Evolutionary conservation across 2,113 vertebrate species (phyloP).

Genomic region (Salvelinus alpinus): DNA sequence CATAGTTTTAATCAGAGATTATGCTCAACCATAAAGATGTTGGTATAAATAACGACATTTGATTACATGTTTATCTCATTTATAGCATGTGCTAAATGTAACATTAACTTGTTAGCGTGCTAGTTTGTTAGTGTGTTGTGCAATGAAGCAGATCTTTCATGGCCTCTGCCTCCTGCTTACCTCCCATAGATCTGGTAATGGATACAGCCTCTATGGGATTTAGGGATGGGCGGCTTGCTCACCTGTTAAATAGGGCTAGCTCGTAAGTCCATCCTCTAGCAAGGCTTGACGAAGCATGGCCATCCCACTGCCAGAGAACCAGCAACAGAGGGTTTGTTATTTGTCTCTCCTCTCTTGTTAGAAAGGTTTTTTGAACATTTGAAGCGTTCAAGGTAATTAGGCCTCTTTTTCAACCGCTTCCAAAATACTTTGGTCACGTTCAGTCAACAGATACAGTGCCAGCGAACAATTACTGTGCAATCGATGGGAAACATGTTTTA

Average conservation of each 20-base stretch:
- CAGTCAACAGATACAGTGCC: neutral
- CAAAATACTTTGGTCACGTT: neutral
- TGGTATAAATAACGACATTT: too few relatives aligned
- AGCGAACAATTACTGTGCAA: neutral
- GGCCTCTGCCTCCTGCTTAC: slow-evolving; percentile 52
- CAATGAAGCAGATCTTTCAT: slow-evolving; percentile 51
- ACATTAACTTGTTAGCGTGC: neutral
- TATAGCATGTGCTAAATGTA: too few relatives aligned
- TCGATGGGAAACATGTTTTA: neutral
- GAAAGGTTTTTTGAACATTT: neutral
- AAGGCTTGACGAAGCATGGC: slow-evolving; percentile 40
- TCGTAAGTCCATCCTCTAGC: slow-evolving; percentile 26
- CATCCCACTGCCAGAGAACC: slow-evolving; percentile 27
- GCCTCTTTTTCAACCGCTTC: neutral
- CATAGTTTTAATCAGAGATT: too few relatives aligned
- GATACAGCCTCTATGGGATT: slow-evolving; percentile 60
- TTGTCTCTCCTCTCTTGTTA: neutral
- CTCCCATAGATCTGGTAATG: slow-evolving; percentile 62
- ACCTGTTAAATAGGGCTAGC: slow-evolving; percentile 54
- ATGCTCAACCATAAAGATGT: too few relatives aligned
- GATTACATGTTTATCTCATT: too few relatives aligned
- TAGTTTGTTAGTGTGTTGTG: slow-evolving; percentile 27
- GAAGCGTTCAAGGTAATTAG: neutral
- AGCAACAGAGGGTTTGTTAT: slow-evolving; percentile 8
- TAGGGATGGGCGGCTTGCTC: slow-evolving; percentile 45